Conservation (phyloP, 2,888 invertebrate species). For the Ornithoptera priamus region DNA sequence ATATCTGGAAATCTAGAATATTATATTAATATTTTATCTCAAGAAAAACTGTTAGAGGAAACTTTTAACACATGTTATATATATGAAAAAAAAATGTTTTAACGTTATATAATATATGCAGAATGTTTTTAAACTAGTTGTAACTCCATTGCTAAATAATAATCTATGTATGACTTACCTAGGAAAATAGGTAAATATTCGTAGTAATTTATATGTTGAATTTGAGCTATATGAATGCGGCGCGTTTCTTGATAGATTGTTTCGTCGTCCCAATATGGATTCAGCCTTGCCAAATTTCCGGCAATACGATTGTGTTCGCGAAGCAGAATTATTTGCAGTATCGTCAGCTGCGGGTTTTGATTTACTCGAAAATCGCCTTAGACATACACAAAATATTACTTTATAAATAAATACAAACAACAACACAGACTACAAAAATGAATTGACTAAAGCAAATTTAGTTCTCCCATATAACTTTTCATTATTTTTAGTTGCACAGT, state of each 20-base stretch:
- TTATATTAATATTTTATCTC: background rate
- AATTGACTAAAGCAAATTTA: too few species aligned
- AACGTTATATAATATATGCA: too few species aligned
- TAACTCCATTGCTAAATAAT: background rate
- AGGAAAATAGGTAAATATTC: constrained; percentile 88
- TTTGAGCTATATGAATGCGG: constrained; percentile 83
- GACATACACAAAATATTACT: constrained; percentile 29
- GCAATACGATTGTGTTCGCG: constrained; percentile 89
- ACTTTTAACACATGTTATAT: too few species aligned
- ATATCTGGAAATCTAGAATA: background rate
- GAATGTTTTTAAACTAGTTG: background rate
- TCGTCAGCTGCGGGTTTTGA: constrained; percentile 85
- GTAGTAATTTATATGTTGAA: constrained; percentile 87
- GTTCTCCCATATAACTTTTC: too few species aligned
- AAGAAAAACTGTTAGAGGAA: too few species aligned
- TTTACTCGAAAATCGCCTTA: constrained; percentile 85
- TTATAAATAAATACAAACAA: too few species aligned
- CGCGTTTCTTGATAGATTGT: constrained; percentile 86
- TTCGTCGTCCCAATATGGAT: constrained; percentile 89
- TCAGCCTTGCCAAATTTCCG: constrained; percentile 78
- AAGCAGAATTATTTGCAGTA: constrained; percentile 83
- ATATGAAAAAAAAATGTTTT: too few species aligned
- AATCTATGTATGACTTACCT: constrained; percentile 63
- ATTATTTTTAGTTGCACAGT: too few species aligned
- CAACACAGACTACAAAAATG: too few species aligned